These are phyloP conservation scores for Heliconius sara DNA, from an alignment of 2,888 invertebrate genomes.

Conservation along the genomic window DNA sequence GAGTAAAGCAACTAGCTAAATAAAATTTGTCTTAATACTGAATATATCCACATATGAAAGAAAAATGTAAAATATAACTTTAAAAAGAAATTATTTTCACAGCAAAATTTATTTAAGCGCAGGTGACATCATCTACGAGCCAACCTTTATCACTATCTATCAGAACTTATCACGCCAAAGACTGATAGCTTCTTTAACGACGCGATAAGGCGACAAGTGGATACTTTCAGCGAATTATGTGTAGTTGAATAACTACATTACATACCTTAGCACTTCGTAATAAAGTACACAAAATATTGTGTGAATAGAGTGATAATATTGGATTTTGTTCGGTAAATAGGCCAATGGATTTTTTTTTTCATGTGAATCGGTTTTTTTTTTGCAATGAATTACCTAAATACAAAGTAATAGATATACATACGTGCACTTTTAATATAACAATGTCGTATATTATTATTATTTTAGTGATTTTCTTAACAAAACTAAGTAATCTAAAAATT, in stretches of 20 bases:
- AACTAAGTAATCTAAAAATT: no score
- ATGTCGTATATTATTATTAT: neutral
- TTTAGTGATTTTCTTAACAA: neutral
- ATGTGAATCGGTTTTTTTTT: neutral
- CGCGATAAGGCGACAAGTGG: slow-evolving; percentile 50
- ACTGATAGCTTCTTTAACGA: slow-evolving; percentile 52
- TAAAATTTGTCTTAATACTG: neutral
- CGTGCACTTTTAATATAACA: neutral
- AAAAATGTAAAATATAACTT: neutral
- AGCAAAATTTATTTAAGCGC: slow-evolving; percentile 14
- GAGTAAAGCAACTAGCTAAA: neutral
- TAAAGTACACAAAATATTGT: neutral
- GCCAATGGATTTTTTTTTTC: slow-evolving; percentile 13
- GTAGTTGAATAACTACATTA: slow-evolving; percentile 15
- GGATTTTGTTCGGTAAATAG: slow-evolving; percentile 13
- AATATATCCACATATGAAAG: neutral
- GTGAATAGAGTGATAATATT: slow-evolving; percentile 11
- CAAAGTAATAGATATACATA: neutral
- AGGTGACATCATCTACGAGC: slow-evolving; percentile 47
- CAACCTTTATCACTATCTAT: slow-evolving; percentile 48
- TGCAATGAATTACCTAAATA: neutral
- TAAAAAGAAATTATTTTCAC: slow-evolving; percentile 13
- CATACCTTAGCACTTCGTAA: slow-evolving; percentile 19
- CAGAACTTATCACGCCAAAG: slow-evolving; percentile 49
- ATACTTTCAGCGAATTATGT: slow-evolving; percentile 45